These are phyloP conservation scores for Chloroceryle amazona DNA, from an alignment of 2,797 vertebrate species.

Conservation along the genomic window DNA sequence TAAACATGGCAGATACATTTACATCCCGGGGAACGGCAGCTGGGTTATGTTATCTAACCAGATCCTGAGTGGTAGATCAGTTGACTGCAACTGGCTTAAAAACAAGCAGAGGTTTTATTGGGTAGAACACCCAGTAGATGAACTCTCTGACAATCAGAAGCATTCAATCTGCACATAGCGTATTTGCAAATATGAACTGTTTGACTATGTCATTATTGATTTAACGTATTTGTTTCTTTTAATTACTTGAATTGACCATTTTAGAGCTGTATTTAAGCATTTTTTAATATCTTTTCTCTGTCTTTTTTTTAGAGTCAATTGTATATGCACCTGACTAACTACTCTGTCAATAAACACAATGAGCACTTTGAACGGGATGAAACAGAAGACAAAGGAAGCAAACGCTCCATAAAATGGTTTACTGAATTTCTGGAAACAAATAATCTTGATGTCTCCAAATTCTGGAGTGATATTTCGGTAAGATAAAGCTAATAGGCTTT, in stretches of 20 bases:
- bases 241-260: not conserved
- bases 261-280: not conserved
- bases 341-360: constrained; percentile 99
- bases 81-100: not conserved
- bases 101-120: not conserved
- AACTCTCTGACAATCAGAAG: not conserved
- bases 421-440: constrained; percentile 95
- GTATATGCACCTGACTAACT: constrained; percentile 99
- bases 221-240: not conserved
- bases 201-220: not conserved
- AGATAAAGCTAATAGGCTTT: constrained; percentile 70
- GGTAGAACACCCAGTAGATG: not conserved
- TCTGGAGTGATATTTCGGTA: constrained; percentile 98
- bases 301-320: constrained; percentile 88
- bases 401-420: constrained; percentile 97
- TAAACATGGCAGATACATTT: not conserved
- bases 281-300: not conserved
- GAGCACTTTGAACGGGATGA: constrained; percentile 95
- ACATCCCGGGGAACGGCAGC: not conserved
- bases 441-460: constrained; percentile 94
- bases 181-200: not conserved
- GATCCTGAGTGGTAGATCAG: not conserved
- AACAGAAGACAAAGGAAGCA: constrained; percentile 96
- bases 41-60: not conserved
- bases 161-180: not conserved